Evolutionary conservation across 1,140 invertebrate genomes (phyloP), one percentile per base, ranked within the genome.

Genomic region (Plodia interpunctella): DNA sequence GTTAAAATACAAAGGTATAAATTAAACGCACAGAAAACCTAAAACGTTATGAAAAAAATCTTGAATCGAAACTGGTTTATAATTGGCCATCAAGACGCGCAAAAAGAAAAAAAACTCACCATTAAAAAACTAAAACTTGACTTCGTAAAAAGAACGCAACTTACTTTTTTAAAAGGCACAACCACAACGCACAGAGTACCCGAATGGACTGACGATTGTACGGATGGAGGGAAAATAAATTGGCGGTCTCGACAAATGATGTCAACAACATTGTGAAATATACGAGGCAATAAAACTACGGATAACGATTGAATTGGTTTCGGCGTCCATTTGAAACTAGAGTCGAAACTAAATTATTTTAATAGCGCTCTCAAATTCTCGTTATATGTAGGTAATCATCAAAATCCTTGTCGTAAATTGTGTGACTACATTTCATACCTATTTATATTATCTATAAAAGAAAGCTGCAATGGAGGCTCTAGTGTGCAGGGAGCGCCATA

Each of bases 161-260:
- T 44, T 44, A 44, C 38, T 44, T 44, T 44, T 38, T 44, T 15
- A n/a, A 15, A n/a, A 44, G 15, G n/a, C 38, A 44, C 38, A 44
- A 6, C 13, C 13, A 15, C 0, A 2, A 15, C 38, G 38, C 10
- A 15, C 38, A 44, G 10, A 44, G 2, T 44, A 13, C 38, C 4
- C 13, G 38, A 5, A 15, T n/a, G 0, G 38, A 44, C 38, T 44
- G 15, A 44, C 38, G 38, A 2, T 15, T 17, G 38, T 4, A 15
- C 0, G 13, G n/a, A 4, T 5, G 38, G n/a, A 4, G 0, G 38
- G 38, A 44, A 44, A 44, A 44, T 44, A 44, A 44, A 15, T 44
- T 44, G 13, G 15, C 38, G n/a, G 5, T 2, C 10, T 0, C 21
- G 21, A 25, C 21, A 6, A 44, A 44, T 6, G 15, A 44, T 44